Conservation (phyloP, 2,113 vertebrate genomes). For the Mirounga angustirostris region DNA sequence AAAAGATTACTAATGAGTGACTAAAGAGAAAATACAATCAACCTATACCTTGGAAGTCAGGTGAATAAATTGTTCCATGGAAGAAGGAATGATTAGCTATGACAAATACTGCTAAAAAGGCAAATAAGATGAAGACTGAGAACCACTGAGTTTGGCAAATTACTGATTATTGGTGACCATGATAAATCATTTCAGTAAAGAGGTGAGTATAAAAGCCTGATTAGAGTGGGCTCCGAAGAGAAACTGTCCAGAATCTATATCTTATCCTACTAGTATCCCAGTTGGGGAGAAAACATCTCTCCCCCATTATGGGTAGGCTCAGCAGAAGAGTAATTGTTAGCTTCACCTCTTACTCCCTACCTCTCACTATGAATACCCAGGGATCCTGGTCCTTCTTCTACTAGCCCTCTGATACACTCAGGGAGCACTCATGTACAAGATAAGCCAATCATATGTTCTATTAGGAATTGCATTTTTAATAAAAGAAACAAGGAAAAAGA, state of each 20-base stretch:
- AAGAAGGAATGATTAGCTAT: not conserved
- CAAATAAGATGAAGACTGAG: not conserved
- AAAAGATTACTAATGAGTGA: not conserved
- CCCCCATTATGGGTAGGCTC: not conserved
- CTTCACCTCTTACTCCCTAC: not conserved
- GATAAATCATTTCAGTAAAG: conserved; percentile 28
- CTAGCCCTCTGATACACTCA: not conserved
- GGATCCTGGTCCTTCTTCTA: not conserved
- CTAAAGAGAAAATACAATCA: not conserved
- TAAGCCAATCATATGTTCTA: not conserved
- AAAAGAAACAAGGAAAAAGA: not conserved
- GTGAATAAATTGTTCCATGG: not conserved
- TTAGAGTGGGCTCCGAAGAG: not conserved
- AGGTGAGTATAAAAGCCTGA: not conserved
- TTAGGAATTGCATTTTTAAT: not conserved
- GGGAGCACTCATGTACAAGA: not conserved
- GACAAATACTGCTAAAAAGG: not conserved
- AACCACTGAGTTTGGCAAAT: not conserved
- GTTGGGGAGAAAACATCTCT: not conserved
- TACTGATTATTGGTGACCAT: not conserved
- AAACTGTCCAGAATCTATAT: not conserved
- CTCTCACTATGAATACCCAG: not conserved
- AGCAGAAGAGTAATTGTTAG: not conserved
- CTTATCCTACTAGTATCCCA: not conserved
- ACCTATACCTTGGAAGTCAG: not conserved